These are phyloP conservation scores for Drosophila pseudoananassae DNA, from an alignment of 1,140 invertebrate species.

Conservation along the genomic window DNA sequence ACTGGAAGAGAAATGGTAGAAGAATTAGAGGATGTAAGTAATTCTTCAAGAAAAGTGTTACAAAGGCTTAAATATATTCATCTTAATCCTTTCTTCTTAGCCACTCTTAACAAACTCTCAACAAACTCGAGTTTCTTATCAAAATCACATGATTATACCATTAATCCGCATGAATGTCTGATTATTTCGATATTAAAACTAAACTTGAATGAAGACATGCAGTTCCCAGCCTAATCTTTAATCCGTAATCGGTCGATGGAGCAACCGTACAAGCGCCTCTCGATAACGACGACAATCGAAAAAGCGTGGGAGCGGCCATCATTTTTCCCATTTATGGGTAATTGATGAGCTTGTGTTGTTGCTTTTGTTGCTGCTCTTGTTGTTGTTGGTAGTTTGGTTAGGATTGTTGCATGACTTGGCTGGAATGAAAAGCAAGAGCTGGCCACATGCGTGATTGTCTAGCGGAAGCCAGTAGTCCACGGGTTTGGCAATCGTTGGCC, in stretches of 20 bases:
- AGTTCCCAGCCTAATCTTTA: too few relatives aligned
- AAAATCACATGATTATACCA: background rate
- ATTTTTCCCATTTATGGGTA: slow-evolving; percentile 17
- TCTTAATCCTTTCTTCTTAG: background rate
- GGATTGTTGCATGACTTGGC: slow-evolving; percentile 19
- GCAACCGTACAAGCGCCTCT: slow-evolving; percentile 4
- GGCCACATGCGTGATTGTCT: slow-evolving; percentile 17
- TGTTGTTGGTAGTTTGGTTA: slow-evolving; percentile 10
- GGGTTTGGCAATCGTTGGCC: slow-evolving; percentile 65
- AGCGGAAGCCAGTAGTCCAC: slow-evolving; percentile 15
- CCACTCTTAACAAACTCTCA: background rate
- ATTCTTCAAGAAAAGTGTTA: too few relatives aligned
- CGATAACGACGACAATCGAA: background rate
- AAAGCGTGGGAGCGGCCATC: slow-evolving; percentile 29
- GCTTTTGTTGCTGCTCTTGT: background rate
- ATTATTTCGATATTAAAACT: too few relatives aligned
- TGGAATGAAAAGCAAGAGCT: background rate
- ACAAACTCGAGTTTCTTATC: background rate
- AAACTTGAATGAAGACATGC: too few relatives aligned
- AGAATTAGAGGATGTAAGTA: background rate
- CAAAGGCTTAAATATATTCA: too few relatives aligned
- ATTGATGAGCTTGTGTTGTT: slow-evolving; percentile 11
- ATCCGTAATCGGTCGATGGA: slow-evolving; percentile 2
- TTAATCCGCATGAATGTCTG: slow-evolving; percentile 5
- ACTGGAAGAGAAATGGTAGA: slow-evolving; percentile 33